Base-by-base conservation (phyloP, 2,888 invertebrate species). In the Drosophila nr. medialis region DNA sequence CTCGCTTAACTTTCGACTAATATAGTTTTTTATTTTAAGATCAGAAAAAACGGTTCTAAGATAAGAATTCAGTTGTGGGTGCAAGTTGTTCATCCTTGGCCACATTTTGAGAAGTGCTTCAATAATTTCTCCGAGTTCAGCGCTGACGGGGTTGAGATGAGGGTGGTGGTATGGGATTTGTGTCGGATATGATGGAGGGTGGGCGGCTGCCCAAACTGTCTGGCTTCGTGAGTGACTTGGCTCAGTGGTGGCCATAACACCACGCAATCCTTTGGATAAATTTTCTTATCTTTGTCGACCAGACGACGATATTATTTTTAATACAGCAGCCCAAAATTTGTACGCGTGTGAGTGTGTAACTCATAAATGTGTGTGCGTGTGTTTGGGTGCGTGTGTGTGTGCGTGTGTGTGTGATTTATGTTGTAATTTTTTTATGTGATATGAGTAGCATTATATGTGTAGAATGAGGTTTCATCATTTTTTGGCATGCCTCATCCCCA, bases 301-400 rank as follows among this genome's bases (percentile, higher is more conserved):
- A 93, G 92, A 92, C 92, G 92, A 92, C 92, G 92, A 92, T 93
- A 93, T 92, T 93, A 92, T 92, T 86, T 86, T 89, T 90, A 91
- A 89, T 83, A 89, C 84, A 88, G 67, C 82, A 84, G 68, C 76
- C 86, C 60, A 68, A 69, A 75, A 61, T 38, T 58, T 67, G 62
- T 71, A 51, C 60, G 50, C 62, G 51, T 54, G 61, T 64, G 63
- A 38, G 66, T 60, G 72, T 76, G 49, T 54, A 38, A 38, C 68
- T 63, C 83, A 60, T 85, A 75, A 77, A 72, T 75, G 80, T 71
- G 27, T 45, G 69, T 74, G 64, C 69, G 74, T 49, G 49, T 42
- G 71, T 76, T 62, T 70, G 77, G 42, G 50, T 49, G 53, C 55
- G 49, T 48, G 68, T 73, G 64, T 70, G 75, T 42, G 48, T 45